Base-by-base conservation (phyloP, 1,140 invertebrate species). In the Drosophila repletoides region DNA sequence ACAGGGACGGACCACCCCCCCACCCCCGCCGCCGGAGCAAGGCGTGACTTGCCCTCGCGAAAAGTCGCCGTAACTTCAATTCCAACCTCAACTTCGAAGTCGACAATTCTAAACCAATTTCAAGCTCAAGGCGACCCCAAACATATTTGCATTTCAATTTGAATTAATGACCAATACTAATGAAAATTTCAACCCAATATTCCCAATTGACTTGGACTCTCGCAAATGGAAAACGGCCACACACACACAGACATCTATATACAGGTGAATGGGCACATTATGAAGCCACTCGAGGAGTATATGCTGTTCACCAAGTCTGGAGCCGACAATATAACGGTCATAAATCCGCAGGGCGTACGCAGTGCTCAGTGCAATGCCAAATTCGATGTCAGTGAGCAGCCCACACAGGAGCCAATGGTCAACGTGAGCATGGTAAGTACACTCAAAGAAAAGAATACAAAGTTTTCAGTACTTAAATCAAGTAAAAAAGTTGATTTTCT, bases 201-300 rank as follows among this genome's bases (percentile, higher is more conserved):
- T 66, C 61, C 33, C 52, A 45, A 77, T 71, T 65, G 52, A 52
- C 65, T 51, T 58, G n/a, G n/a, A n/a, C n/a, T n/a, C n/a, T n/a
- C n/a, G n/a, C n/a, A n/a, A n/a, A n/a, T n/a, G n/a, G n/a, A 48
- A 72, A 26, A 28, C 21, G 4, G 33, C 15, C 24, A 17, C 19
- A 28, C 10, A 24, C 45, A 24, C 22, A 5, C 90, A 96, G 95
- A 97, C 90, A 94, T 97, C 33, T 94, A 95, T 46, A 93, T 96
- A 63, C 93, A 95, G 90, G 93, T 97, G 51, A 96, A 96, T 76
- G 93, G 93, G 52, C 92, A 94, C 26, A 92, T 93, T 43, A 96
- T 96, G 95, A 96, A 95, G 75, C 95, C 96, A 2, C 89, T 97
- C 33, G 95, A 96, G 90, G 96, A 97, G 83, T 97, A 97, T 87